phyloP scores from a whole-genome alignment of 2,113 vertebrate species.

The Scopus umbretta region DNA sequence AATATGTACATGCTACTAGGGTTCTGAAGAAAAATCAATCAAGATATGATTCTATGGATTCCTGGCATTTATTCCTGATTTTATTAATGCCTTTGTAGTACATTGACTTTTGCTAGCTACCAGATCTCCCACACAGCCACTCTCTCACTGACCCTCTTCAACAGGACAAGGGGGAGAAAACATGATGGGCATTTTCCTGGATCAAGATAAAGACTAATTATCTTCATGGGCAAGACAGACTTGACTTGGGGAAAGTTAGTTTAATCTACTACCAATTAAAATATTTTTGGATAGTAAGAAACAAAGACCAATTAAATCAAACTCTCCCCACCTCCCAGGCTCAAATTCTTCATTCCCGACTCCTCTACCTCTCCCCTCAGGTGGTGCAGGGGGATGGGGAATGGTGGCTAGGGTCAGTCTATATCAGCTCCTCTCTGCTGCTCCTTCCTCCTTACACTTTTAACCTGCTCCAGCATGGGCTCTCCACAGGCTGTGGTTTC shows the following conservation, averaged over 20 bases:
- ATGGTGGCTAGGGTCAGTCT: no score
- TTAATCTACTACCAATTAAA: background rate
- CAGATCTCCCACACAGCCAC: background rate
- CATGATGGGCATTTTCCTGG: background rate
- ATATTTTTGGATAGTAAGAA: background rate
- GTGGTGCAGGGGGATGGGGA: accelerated
- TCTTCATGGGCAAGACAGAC: background rate
- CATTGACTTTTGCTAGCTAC: background rate
- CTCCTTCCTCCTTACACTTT: background rate
- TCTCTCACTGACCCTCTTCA: background rate
- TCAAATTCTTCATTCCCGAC: background rate
- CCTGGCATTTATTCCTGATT: background rate
- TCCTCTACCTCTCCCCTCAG: background rate
- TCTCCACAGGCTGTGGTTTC: background rate
- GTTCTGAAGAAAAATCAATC: background rate
- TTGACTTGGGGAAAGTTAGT: background rate
- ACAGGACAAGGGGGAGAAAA: background rate
- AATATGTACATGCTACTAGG: accelerated
- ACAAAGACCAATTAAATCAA: background rate
- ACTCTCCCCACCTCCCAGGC: background rate
- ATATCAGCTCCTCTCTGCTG: background rate
- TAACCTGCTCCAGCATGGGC: accelerated
- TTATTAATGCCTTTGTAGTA: background rate
- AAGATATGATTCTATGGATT: background rate
- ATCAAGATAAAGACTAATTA: background rate